Conservation (phyloP, 2,797 vertebrate genomes). For the Falco novaeseelandiae region DNA sequence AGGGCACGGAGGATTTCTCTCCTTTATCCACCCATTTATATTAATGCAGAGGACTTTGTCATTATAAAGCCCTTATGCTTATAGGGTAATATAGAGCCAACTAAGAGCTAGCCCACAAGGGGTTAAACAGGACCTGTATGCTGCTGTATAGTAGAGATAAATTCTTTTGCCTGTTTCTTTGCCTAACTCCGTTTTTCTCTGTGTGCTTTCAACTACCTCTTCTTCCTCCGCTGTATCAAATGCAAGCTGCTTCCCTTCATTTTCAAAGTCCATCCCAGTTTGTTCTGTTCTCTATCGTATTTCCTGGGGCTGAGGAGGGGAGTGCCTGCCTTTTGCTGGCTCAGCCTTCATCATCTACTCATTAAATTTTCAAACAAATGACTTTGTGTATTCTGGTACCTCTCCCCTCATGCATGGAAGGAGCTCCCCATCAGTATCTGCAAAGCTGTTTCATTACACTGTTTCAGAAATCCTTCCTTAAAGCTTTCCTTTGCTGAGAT, state of each 20-base stretch:
- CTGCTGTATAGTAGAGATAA: background rate
- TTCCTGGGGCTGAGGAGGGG: background rate
- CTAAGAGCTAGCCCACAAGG: background rate
- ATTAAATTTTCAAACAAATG: background rate
- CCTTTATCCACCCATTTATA: background rate
- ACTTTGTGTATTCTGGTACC: background rate
- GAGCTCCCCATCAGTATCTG: background rate
- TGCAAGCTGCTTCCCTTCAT: background rate
- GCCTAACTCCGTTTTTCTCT: background rate
- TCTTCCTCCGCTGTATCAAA: background rate
- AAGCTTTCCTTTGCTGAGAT: background rate
- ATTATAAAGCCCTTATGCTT: background rate
- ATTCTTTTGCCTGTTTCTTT: background rate
- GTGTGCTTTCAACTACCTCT: background rate
- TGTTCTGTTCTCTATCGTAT: background rate
- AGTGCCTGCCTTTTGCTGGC: background rate
- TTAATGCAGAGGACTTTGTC: background rate
- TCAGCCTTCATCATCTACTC: constrained; percentile 19
- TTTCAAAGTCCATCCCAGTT: background rate
- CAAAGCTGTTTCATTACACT: background rate
- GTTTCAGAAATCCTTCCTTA: background rate
- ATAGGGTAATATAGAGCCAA: background rate
- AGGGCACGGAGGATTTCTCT: background rate
- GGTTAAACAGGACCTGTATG: background rate
- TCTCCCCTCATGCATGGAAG: background rate